phyloP scores from a whole-genome alignment of 2,888 invertebrate species.

The Catocala nupta region DNA sequence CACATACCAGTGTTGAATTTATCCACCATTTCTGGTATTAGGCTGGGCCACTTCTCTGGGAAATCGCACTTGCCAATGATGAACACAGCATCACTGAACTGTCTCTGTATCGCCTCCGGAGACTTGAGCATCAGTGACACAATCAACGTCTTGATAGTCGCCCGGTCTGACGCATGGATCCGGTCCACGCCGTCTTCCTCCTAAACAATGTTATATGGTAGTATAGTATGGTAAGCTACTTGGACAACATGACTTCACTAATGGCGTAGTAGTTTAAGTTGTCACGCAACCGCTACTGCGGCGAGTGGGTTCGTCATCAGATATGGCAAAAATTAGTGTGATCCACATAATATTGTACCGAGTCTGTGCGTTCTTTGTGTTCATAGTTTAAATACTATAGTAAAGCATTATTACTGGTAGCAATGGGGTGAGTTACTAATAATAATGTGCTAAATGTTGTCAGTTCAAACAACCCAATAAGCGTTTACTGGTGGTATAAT shows the following conservation, averaged over 20 bases:
- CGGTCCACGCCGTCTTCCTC: constrained; percentile 92
- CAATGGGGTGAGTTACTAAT: no score
- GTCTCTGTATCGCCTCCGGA: constrained; percentile 96
- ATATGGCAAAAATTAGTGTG: no score
- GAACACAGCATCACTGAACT: constrained; percentile 97
- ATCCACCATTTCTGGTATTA: constrained; percentile 97
- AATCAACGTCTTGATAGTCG: constrained; percentile 93
- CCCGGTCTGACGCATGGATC: constrained; percentile 93
- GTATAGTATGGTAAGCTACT: no score
- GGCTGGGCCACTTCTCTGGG: constrained; percentile 97
- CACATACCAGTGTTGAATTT: constrained; percentile 92
- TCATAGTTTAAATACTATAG: no score
- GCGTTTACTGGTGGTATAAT: no score
- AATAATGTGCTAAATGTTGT: background rate
- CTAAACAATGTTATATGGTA: constrained; percentile 59
- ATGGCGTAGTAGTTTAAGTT: no score
- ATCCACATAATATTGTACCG: no score
- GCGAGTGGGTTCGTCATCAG: no score
- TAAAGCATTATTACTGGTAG: no score
- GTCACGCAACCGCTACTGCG: no score
- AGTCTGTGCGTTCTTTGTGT: no score
- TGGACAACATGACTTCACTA: no score
- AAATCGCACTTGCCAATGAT: constrained; percentile 99
- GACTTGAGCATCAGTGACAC: constrained; percentile 97
- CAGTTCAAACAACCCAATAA: background rate